Evolutionary conservation across 2,113 vertebrate species (phyloP), one percentile per base, ranked within the genome.

Genomic region (Ictalurus furcatus): DNA sequence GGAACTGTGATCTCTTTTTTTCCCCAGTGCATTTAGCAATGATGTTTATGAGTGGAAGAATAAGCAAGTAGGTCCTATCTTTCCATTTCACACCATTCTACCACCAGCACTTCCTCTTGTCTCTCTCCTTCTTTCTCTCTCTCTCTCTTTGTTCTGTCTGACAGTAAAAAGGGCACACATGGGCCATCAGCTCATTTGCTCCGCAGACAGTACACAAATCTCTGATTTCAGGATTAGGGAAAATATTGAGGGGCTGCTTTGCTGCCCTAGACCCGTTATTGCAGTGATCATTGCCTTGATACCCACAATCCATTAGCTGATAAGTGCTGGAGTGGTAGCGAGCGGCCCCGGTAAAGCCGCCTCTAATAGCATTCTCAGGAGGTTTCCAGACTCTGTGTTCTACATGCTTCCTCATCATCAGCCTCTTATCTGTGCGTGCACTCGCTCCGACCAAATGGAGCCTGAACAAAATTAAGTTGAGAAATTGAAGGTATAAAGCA

Each of bases 281-380:
- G 95, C 94, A 94, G 94, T 93, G 94, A 96, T 96, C 92, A 94
- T 94, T 95, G 94, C 93, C 93, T 94, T 94, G 95, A 96, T 96
- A 96, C 93, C 94, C 93, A 94, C 94, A 96, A 96, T 95, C 94
- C 94, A 96, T 95, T 95, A 95, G 93, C 92, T 95, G 95, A 96
- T 95, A 96, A 95, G 95, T 95, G 94, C 93, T 94, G 93, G 94
- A 94, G 95, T 94, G 94, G 95, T 94, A 93, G 93, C 92, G 93
- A 94, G 93, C 93, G 90, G 93, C 92, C 93, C 94, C 94, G 93
- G 94, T 95, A 94, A 95, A 95, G 95, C 94, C 94, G 93, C 87
- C 73, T 94, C 94, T 95, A 94, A 94, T 94, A 93, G 94, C 94
- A 93, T 92, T 95, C 93, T 86, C 94, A 93, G 92, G 92, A 94